Percentiles rank a stretch among this genome's conserved stretches.
phyloP scores from a whole-genome alignment of 2,113 vertebrate species.

The Polyodon spathula region DNA sequence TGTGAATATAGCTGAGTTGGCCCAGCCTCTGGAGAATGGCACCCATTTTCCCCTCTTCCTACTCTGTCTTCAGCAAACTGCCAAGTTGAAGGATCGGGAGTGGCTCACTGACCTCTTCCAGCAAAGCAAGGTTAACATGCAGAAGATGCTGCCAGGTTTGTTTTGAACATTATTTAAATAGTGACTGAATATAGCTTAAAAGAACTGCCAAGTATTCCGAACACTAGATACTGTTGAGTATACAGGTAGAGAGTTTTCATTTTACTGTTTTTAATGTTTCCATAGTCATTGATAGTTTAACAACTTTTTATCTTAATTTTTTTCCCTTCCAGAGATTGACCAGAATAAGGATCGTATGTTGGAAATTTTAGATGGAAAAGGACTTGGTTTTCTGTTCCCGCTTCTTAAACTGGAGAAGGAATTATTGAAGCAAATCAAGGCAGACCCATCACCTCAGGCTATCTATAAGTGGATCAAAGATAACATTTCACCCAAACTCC shows the following conservation, averaged over 20 bases:
- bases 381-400: constrained; percentile 93
- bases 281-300: background rate
- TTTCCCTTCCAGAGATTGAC: constrained; percentile 74
- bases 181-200: background rate
- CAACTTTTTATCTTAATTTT: background rate
- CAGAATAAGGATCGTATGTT: constrained; percentile 98
- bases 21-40: constrained; percentile 93
- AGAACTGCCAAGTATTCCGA: background rate
- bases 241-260: background rate
- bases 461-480: constrained; percentile 99
- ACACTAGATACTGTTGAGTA: too few species aligned
- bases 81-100: constrained; percentile 88
- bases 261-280: background rate
- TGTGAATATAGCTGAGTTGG: constrained; percentile 89
- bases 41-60: constrained; percentile 96
- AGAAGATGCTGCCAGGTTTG: constrained; percentile 97
- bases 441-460: constrained; percentile 90
- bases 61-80: constrained; percentile 93
- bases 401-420: constrained; percentile 98
- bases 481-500: constrained; percentile 95
- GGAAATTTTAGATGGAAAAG: constrained; percentile 95
- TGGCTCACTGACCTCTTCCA: constrained; percentile 95
- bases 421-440: constrained; percentile 89
- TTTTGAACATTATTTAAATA: background rate
- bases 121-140: constrained; percentile 98